phyloP scores from a whole-genome alignment of 2,797 vertebrate genomes.

The Aplochiton taeniatus region DNA sequence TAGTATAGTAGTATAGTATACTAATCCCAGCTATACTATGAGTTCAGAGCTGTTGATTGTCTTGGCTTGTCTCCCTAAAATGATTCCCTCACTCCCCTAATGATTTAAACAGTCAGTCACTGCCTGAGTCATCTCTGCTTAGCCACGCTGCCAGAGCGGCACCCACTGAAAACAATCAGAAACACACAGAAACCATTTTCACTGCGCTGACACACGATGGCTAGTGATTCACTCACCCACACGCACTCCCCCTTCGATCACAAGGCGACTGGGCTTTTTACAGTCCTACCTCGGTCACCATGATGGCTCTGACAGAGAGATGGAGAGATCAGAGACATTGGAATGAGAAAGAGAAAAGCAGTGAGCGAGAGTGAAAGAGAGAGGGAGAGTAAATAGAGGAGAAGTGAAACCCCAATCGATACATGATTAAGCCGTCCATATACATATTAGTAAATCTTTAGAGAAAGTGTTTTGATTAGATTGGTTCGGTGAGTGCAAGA shows the following conservation, averaged over 20 bases:
- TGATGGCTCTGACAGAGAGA: no score
- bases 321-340: no score
- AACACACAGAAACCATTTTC: conserved; percentile 47
- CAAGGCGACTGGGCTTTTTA: conserved; percentile 16
- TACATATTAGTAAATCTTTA: no score
- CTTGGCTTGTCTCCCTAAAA: neutral
- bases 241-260: conserved; percentile 32
- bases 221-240: conserved; percentile 65
- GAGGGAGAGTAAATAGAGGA: neutral
- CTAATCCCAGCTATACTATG: conserved; percentile 64
- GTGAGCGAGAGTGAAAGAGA: neutral
- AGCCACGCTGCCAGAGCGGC: conserved; percentile 30
- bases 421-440: no score
- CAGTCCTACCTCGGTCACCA: conserved; percentile 21
- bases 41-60: conserved; percentile 46
- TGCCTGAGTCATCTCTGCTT: conserved; percentile 60
- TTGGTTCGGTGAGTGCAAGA: no score
- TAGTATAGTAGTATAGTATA: no score
- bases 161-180: conserved; percentile 46
- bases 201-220: conserved; percentile 48
- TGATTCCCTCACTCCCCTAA: no score
- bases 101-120: conserved; percentile 45
- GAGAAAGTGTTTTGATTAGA: no score
- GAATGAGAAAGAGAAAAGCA: neutral
- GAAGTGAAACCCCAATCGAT: no score